A percentile compares a stretch with the other conserved stretches of the same genome.
phyloP scores from a whole-genome alignment of 2,888 invertebrate genomes.

The Alitta virens region DNA sequence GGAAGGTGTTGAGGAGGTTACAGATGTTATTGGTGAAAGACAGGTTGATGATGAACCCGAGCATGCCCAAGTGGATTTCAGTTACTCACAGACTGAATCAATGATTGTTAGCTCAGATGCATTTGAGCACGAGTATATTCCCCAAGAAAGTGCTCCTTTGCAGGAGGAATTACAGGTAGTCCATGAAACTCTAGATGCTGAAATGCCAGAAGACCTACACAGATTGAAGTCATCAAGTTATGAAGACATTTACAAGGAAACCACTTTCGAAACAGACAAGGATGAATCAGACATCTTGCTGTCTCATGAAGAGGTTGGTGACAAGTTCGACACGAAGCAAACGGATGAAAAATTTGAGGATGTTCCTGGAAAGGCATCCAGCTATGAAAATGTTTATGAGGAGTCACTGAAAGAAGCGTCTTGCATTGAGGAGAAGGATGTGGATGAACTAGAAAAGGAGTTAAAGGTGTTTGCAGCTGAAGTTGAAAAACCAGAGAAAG shows the following conservation, averaged over 20 bases:
- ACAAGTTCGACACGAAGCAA: conserved; percentile 45
- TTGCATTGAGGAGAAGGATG: conserved; percentile 24
- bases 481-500: conserved; percentile 28
- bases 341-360: conserved; percentile 35
- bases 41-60: too few relatives aligned
- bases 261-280: conserved; percentile 17
- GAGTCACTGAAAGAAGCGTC: conserved; percentile 27
- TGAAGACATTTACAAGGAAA: conserved; percentile 26
- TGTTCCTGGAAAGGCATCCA: conserved; percentile 36
- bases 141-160: too few relatives aligned
- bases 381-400: conserved; percentile 46
- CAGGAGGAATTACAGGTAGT: neutral
- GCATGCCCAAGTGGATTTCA: too few relatives aligned
- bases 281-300: conserved; percentile 13
- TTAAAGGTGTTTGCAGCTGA: conserved; percentile 27
- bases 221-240: conserved; percentile 24
- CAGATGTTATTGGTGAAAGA: neutral
- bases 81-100: too few relatives aligned
- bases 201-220: conserved; percentile 14
- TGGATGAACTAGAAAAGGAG: conserved; percentile 19
- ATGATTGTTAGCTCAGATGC: too few relatives aligned
- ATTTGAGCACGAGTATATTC: too few relatives aligned
- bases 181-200: conserved; percentile 1
- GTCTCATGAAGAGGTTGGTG: conserved; percentile 39
- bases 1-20: conserved; percentile 4